Evolutionary conservation across 2,888 invertebrate genomes (phyloP).

Genomic region (Phaedon cochleariae): DNA sequence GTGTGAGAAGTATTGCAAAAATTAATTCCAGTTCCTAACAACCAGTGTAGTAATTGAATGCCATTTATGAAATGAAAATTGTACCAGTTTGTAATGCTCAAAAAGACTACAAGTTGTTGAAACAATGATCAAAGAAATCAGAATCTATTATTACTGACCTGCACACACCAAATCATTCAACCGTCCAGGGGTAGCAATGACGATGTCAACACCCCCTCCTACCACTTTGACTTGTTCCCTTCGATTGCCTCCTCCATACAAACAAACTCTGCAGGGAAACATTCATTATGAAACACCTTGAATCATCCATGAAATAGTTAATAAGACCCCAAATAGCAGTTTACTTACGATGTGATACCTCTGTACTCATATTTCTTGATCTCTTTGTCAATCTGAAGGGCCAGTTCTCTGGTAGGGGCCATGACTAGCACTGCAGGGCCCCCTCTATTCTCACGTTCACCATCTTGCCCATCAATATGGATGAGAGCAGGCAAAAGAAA

Average conservation of each 20-base stretch:
- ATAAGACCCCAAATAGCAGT: not conserved
- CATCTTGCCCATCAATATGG: constrained; percentile 87
- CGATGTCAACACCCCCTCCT: constrained; percentile 86
- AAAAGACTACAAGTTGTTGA: too few species aligned
- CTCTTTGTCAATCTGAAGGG: constrained; percentile 92
- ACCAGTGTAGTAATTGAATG: too few species aligned
- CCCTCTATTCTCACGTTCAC: constrained; percentile 73
- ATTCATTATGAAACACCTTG: constrained; percentile 12
- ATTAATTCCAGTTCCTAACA: too few species aligned
- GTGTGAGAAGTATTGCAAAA: too few species aligned
- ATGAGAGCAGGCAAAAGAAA: constrained; percentile 92
- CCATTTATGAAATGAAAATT: too few species aligned
- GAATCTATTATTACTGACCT: constrained; percentile 47
- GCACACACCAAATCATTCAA: constrained; percentile 87
- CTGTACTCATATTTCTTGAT: constrained; percentile 88
- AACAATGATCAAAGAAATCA: too few species aligned
- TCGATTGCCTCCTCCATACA: constrained; percentile 91
- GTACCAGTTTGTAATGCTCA: too few species aligned
- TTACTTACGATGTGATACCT: constrained; percentile 82
- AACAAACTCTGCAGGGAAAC: constrained; percentile 72
- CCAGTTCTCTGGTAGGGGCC: constrained; percentile 93
- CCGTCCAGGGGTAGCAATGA: constrained; percentile 94
- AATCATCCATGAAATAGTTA: not conserved
- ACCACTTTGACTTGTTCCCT: constrained; percentile 80
- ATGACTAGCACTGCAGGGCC: constrained; percentile 90